Evolutionary conservation across 2,797 vertebrate genomes (phyloP), one percentile per base, ranked within the genome.

Genomic region (Tauraco hartlaubi): DNA sequence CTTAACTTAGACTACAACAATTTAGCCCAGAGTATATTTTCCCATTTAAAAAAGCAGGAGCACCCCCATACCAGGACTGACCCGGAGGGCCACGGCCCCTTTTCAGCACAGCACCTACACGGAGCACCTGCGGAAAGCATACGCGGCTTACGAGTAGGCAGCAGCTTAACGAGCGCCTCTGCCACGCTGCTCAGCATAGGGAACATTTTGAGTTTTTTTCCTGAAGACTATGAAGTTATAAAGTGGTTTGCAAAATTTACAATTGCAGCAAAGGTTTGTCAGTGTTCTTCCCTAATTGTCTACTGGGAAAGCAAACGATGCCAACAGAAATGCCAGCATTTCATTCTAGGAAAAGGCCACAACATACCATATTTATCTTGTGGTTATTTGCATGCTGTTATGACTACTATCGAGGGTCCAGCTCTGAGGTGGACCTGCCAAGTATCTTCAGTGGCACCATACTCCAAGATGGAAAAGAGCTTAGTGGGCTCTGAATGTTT

Each of bases 291-390:
- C 46, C 18, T 33, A 76, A 69, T 18, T 66, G 35, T 35, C 35
- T 51, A 21, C 61, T 81, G 46, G 23, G 19, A 81, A 64, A 78
- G 39, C 46, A 80, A 95, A 63, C 14, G 25, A 21, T 15, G n/a
- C 26, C 72, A 55, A 39, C 12, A 46, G 85, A 88, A 94, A 77
- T 43, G 35, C 20, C 81, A 73, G 29, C 2, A 9, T 49, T 43
- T 22, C 52, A 14, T 29, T 82, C 52, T 31, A 75, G 72, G 64
- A 67, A 77, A 74, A 92, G 81, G 59, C 44, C 72, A 89, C 35
- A 29, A 33, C 20, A 29, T 9, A 35, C 10, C 10, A 2, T 12
- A 51, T 59, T n/a, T 49, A 44, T 49, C 41, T 87, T 28, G 22
- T 51, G n/a, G n/a, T 79, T 66, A 17, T 7, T 1, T 39, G 17